Percentiles rank a stretch among this genome's conserved stretches.
Conservation (phyloP, 92 coral and sea anemone genomes). For the Desmophyllum pertusum region DNA sequence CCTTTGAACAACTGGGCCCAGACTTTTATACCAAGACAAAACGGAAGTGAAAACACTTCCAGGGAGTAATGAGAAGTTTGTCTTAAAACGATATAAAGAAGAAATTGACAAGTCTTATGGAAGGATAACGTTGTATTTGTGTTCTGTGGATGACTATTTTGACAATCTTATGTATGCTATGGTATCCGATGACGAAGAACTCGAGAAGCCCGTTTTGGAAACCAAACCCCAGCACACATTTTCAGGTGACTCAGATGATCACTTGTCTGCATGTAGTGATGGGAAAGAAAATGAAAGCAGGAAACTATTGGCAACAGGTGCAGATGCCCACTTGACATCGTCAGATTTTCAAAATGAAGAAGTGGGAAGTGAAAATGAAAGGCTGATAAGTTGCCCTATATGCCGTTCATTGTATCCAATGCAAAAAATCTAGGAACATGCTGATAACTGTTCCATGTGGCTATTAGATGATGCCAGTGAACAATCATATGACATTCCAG, state of each 20-base stretch:
- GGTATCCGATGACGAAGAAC: constrained; percentile 10
- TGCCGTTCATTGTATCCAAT: constrained; percentile 29
- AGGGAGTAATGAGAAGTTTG: too few relatives aligned
- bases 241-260: too few relatives aligned
- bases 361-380: constrained; percentile 14
- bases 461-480: constrained; percentile 48
- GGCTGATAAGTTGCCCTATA: constrained; percentile 50
- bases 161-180: too few relatives aligned
- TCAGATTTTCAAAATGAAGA: constrained; percentile 21
- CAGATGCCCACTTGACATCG: too few relatives aligned
- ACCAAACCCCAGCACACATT: constrained; percentile 12
- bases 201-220: constrained; percentile 3
- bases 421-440: constrained; percentile 72
- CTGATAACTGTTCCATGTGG: constrained; percentile 73
- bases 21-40: constrained; percentile 25
- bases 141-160: constrained; percentile 33
- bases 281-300: constrained; percentile 7
- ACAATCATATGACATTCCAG: constrained; percentile 48
- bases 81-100: constrained; percentile 31
- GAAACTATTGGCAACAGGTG: constrained; percentile 19
- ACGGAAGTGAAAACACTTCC: too few relatives aligned
- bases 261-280: too few relatives aligned
- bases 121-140: constrained; percentile 12
- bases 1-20: too few relatives aligned
- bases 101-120: constrained; percentile 26